These are phyloP conservation scores for Psilanteris sp. DNA, from an alignment of 1,140 invertebrate genomes.

Conservation along the genomic window DNA sequence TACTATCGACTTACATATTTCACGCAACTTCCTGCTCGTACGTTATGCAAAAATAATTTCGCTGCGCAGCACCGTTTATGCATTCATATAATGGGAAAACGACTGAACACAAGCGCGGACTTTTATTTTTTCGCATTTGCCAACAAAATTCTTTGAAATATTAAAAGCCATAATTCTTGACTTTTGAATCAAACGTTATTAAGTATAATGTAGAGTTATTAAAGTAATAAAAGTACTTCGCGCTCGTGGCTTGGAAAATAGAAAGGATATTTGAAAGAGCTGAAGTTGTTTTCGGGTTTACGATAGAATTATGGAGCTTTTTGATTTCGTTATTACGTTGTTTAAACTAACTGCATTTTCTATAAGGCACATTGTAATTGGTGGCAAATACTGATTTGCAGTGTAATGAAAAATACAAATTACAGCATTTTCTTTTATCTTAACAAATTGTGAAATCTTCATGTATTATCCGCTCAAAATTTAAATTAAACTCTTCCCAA, in stretches of 20 bases:
- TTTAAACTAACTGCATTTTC: too few species aligned
- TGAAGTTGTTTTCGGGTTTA: slow-evolving; percentile 1
- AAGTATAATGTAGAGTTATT: slow-evolving; percentile 33
- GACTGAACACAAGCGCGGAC: neutral
- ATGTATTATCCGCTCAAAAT: too few species aligned
- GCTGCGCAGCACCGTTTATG: slow-evolving; percentile 34
- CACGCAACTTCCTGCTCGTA: slow-evolving; percentile 9
- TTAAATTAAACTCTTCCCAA: too few species aligned
- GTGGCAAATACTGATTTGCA: too few species aligned
- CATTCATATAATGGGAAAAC: slow-evolving; percentile 40
- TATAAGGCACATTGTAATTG: too few species aligned
- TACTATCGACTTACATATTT: slow-evolving; percentile 56
- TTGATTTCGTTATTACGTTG: too few species aligned
- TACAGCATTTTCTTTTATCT: too few species aligned
- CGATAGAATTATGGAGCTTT: neutral
- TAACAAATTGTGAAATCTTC: too few species aligned
- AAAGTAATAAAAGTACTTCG: slow-evolving; percentile 26
- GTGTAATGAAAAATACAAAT: too few species aligned
- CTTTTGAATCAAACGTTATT: slow-evolving; percentile 40
- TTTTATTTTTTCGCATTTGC: slow-evolving; percentile 32
- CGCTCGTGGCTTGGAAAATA: slow-evolving; percentile 5
- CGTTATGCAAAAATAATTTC: slow-evolving; percentile 53
- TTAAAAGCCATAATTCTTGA: slow-evolving; percentile 46
- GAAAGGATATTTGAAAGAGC: slow-evolving; percentile 5
- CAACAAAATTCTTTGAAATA: slow-evolving; percentile 42